These are phyloP conservation scores for Holocentrus rufus DNA, from an alignment of 2,797 vertebrate genomes.

Conservation along the genomic window DNA sequence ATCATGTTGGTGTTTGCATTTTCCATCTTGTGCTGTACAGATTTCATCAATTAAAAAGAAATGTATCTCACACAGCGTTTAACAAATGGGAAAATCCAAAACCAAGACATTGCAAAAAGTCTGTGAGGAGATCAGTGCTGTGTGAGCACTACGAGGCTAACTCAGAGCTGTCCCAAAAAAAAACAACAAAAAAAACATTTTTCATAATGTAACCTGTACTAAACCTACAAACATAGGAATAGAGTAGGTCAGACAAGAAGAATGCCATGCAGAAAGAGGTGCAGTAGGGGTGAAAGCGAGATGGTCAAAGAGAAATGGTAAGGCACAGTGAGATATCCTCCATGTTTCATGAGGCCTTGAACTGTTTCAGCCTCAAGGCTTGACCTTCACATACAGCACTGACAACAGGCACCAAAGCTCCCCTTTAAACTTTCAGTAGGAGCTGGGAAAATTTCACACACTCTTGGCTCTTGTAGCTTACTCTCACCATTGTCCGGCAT, in stretches of 20 bases:
- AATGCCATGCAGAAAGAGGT: background rate
- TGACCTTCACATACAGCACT: conserved; percentile 48
- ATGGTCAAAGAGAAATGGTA: conserved; percentile 39
- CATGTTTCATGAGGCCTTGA: conserved; percentile 68
- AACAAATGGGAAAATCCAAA: conserved; percentile 13
- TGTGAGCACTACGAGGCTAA: conserved; percentile 22
- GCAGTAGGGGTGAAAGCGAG: conserved; percentile 26
- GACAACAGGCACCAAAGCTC: conserved; percentile 48
- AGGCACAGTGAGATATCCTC: conserved; percentile 47
- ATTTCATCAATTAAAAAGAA: conserved; percentile 58
- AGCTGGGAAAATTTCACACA: conserved; percentile 37
- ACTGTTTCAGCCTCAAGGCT: conserved; percentile 58
- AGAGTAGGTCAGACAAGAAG: conserved; percentile 13
- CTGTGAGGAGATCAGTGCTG: conserved; percentile 3
- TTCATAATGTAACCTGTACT: conserved; percentile 6
- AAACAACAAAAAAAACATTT: background rate
- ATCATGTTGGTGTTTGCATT: conserved; percentile 69
- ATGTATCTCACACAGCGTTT: conserved; percentile 35
- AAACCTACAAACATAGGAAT: background rate
- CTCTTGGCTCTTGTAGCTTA: conserved; percentile 37
- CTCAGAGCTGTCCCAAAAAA: background rate
- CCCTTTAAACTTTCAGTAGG: conserved; percentile 54
- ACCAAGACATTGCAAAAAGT: background rate
- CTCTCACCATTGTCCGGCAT: conserved; percentile 43
- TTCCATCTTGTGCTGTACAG: conserved; percentile 49